Conservation (phyloP, 2,888 invertebrate species). For the Agrochola macilenta region DNA sequence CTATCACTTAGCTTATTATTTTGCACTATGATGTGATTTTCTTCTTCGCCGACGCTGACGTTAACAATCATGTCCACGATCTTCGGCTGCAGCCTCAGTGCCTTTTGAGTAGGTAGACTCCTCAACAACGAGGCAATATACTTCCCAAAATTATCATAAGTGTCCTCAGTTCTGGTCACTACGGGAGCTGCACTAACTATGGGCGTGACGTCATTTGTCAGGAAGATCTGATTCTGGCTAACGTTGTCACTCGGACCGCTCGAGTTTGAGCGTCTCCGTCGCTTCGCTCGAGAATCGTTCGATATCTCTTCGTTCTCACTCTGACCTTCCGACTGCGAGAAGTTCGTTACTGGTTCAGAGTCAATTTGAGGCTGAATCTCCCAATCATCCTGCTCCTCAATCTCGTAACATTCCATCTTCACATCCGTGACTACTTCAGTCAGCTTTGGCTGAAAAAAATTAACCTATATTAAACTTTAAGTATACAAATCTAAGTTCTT, state of each 20-base stretch:
- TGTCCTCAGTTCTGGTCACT: slow-evolving; percentile 60
- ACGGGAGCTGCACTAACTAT: neutral
- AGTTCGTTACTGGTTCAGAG: slow-evolving; percentile 21
- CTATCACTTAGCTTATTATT: slow-evolving; percentile 13
- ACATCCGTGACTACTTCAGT: slow-evolving; percentile 18
- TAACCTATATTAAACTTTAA: neutral
- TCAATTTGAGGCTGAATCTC: slow-evolving; percentile 22
- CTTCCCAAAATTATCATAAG: slow-evolving; percentile 74
- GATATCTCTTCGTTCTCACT: slow-evolving; percentile 49
- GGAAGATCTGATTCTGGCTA: slow-evolving; percentile 22
- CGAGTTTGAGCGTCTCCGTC: slow-evolving; percentile 26
- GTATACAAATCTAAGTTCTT: neutral
- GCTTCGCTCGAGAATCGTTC: slow-evolving; percentile 39
- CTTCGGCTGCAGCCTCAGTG: slow-evolving; percentile 73
- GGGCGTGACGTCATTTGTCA: neutral
- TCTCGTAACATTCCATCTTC: slow-evolving; percentile 48
- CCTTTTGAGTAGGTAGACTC: slow-evolving; percentile 68
- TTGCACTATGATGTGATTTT: slow-evolving; percentile 9
- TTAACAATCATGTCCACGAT: slow-evolving; percentile 64
- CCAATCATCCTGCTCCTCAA: slow-evolving; percentile 45
- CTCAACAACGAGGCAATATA: slow-evolving; percentile 75
- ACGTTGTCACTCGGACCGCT: slow-evolving; percentile 29
- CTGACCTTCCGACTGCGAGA: slow-evolving; percentile 30
- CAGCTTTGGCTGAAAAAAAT: slow-evolving; percentile 28
- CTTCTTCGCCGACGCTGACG: slow-evolving; percentile 32